phyloP scores from a whole-genome alignment of 2,888 invertebrate genomes.

The Agriopis aurantiaria region DNA sequence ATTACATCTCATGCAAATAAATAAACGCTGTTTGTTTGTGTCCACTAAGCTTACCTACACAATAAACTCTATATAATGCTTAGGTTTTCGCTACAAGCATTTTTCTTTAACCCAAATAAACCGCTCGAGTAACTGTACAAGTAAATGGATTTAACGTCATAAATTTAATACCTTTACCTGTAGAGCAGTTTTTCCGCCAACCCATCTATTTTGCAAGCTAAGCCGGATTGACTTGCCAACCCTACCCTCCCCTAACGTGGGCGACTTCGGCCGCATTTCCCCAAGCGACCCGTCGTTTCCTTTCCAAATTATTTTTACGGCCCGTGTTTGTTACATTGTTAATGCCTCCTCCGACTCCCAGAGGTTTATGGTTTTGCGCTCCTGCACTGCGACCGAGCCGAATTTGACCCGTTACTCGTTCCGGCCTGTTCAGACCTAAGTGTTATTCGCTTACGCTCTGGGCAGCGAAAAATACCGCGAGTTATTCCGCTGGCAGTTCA shows the following conservation, averaged over 20 bases:
- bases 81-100: too few relatives aligned
- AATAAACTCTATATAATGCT: too few relatives aligned
- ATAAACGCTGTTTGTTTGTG: too few relatives aligned
- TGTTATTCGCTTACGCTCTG: too few relatives aligned
- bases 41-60: too few relatives aligned
- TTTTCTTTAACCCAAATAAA: too few relatives aligned
- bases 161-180: constrained; percentile 9
- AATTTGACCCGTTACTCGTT: background rate
- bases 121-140: too few relatives aligned
- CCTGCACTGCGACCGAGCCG: constrained; percentile 3
- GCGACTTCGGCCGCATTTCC: constrained; percentile 37
- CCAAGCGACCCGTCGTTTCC: constrained; percentile 45
- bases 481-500: too few relatives aligned
- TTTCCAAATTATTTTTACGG: constrained; percentile 56
- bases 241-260: constrained; percentile 32
- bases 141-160: background rate
- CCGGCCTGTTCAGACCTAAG: too few relatives aligned
- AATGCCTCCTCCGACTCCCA: constrained; percentile 41
- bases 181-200: constrained; percentile 1
- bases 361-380: constrained; percentile 21
- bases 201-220: constrained; percentile 14
- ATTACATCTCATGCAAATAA: too few relatives aligned
- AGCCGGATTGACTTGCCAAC: constrained; percentile 19
- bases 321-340: constrained; percentile 46
- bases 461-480: too few relatives aligned